Base-by-base conservation (phyloP, 2,888 invertebrate genomes). In the Camptogramma bilineatum region DNA sequence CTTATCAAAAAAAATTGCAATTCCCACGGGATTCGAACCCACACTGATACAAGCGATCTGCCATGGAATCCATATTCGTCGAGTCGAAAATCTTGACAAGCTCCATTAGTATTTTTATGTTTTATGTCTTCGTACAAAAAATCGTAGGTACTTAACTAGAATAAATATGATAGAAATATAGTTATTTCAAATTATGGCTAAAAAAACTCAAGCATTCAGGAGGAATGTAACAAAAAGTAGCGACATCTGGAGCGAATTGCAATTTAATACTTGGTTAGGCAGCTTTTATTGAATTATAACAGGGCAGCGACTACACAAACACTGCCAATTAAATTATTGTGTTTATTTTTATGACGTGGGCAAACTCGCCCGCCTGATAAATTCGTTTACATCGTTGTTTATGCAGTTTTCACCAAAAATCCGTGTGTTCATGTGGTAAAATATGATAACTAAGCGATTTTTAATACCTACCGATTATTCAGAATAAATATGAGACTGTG, bases 221-320 rank as follows among this genome's bases (percentile, higher is more conserved):
- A 39, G 13, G 3, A 39, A 39, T 9, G 10, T 34, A n/a, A n/a
- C 10, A 1, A 39, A 39, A 28, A 28, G 28, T 28, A 28, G 7
- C 28, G 28, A n/a, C 19, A 17, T 47, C 31, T 55, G 87, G 87
- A 86, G 39, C 70, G 55, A 13, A n/a, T 21, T 59, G 47, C 59
- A 59, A 39, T 52, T 59, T 52, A 17, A 21, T 52, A 34, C 21
- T 59, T 74, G 75, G 73, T 28, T 51, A 44, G 28, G 31, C 59
- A 52, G 47, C 16, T 42, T 58, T 52, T 52, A 59, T 59, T 59
- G 52, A 59, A 52, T 59, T 52, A 52, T n/a, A 52, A 47, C 42
- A 24, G 47, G 34, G 50, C 39, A 51, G 57, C 46, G 24, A 47
- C 59, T 52, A 10, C 48, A 28, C 68, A 58, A 52, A 52, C 52